Evolutionary conservation across 1,140 invertebrate genomes (phyloP).

Genomic region (Brachionus koreanus): DNA sequence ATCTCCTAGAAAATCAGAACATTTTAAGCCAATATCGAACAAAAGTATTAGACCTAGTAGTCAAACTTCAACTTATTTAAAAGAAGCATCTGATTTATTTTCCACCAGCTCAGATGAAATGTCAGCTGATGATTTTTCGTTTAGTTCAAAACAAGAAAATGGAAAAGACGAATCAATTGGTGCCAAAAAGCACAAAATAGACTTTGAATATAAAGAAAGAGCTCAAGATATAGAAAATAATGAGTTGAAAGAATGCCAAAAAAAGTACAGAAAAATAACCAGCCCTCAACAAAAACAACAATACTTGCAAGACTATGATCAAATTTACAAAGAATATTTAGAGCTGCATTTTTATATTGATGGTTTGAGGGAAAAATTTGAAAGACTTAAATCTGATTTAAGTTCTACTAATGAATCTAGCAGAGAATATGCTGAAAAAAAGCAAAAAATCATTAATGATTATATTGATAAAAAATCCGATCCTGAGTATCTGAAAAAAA

Average conservation of each 20-base stretch:
- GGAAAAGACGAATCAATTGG: background rate
- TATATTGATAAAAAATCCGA: background rate
- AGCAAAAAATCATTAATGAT: conserved; percentile 10
- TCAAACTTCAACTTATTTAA: conserved; percentile 2
- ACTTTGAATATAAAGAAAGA: conserved; percentile 32
- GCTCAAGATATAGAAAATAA: conserved; percentile 1
- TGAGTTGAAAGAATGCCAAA: conserved; percentile 14
- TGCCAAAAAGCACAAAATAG: background rate
- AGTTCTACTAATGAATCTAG: background rate
- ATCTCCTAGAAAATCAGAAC: conserved; percentile 1
- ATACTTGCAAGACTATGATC: conserved; percentile 34
- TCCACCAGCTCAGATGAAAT: background rate
- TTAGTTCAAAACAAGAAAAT: background rate
- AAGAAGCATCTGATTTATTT: conserved; percentile 4
- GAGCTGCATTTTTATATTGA: conserved; percentile 35
- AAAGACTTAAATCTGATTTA: background rate
- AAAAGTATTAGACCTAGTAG: background rate
- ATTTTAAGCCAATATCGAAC: background rate
- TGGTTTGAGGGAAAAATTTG: background rate
- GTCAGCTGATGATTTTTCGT: conserved; percentile 17
- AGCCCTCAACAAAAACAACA: conserved; percentile 22
- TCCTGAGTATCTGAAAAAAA: conserved; percentile 16
- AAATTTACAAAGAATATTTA: conserved; percentile 24
- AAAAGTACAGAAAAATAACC: conserved; percentile 26
- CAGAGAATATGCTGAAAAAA: conserved; percentile 29